These are phyloP conservation scores for Paraescarpia echinospica DNA, from an alignment of 1,140 invertebrate species.

Conservation along the genomic window DNA sequence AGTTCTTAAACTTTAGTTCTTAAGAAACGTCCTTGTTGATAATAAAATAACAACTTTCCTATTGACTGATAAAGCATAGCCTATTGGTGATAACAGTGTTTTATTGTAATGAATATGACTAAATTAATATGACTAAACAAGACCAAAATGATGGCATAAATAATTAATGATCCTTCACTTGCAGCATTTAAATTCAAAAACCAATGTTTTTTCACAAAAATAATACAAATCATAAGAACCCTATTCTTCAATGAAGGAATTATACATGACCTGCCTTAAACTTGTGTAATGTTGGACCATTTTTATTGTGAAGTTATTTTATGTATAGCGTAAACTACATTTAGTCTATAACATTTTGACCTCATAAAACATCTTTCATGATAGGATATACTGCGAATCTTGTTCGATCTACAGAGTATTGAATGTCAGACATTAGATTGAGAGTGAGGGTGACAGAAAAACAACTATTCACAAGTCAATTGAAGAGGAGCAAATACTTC, in stretches of 20 bases:
- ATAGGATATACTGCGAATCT: no score
- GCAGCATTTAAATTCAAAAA: no score
- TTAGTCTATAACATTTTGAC: no score
- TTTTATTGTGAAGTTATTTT: no score
- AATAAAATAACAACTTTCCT: neutral
- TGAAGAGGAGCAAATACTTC: neutral
- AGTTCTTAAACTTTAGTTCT: neutral
- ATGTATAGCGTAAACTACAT: no score
- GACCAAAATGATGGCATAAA: neutral
- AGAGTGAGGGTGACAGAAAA: neutral
- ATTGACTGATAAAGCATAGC: neutral
- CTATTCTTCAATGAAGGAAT: no score
- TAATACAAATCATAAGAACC: no score
- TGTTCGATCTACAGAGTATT: neutral
- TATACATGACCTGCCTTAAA: neutral
- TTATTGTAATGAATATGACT: neutral
- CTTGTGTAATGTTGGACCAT: no score
- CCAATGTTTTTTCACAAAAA: no score
- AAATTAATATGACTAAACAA: no score
- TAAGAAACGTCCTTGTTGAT: neutral
- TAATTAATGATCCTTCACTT: neutral
- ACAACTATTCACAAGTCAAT: neutral
- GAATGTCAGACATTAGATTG: neutral
- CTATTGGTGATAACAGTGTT: neutral
- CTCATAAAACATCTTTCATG: no score